Conservation (phyloP, 2,888 invertebrate species). For the Pterobdella sp. region DNA sequence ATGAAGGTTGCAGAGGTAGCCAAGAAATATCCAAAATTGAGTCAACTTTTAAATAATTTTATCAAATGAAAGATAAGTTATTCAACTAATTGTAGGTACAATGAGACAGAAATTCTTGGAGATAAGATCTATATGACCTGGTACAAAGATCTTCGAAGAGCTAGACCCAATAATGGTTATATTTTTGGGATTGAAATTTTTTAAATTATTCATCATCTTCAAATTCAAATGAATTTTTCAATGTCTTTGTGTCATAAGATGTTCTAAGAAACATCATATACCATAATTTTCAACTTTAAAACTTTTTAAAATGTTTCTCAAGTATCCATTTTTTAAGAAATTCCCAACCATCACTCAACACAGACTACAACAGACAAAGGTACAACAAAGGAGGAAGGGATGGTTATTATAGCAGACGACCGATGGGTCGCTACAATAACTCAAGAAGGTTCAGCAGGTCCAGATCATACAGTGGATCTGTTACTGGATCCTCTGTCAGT, state of each 20-base stretch:
- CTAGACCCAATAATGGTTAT: conserved; percentile 31
- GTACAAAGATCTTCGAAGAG: conserved; percentile 38
- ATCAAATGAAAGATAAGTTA: background rate
- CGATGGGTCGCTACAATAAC: background rate
- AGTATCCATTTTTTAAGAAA: no score
- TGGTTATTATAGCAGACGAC: background rate
- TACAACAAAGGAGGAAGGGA: background rate
- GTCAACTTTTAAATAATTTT: background rate
- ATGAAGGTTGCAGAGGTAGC: background rate
- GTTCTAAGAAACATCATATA: no score
- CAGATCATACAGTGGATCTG: background rate
- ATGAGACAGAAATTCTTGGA: conserved; percentile 38
- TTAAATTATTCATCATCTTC: no score
- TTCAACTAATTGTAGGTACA: conserved; percentile 34
- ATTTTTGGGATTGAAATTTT: no score
- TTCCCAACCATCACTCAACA: background rate
- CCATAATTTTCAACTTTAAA: no score
- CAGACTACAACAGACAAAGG: conserved; percentile 12
- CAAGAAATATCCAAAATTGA: background rate
- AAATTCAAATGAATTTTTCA: no score
- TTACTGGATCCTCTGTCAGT: background rate
- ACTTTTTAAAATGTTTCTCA: no score
- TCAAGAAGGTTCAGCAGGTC: background rate
- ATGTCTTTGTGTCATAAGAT: no score
- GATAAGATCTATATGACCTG: conserved; percentile 37